Evolutionary conservation across 1,140 invertebrate species (phyloP).

Genomic region (Solenopsis fugax): DNA sequence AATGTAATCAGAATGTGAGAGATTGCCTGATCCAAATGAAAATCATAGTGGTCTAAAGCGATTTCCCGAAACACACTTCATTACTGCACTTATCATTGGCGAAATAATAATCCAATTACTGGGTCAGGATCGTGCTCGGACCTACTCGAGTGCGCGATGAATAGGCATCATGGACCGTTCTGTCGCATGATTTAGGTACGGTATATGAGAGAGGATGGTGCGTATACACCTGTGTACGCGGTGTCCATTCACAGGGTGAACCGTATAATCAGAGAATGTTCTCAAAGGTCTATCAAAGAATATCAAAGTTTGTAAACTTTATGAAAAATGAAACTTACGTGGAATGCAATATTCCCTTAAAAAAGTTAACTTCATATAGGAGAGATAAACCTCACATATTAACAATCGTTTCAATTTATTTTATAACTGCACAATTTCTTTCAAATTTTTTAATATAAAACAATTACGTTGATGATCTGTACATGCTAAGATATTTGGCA

Average conservation of each 20-base stretch:
- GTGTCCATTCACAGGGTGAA: slow-evolving; percentile 58
- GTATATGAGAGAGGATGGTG: slow-evolving; percentile 33
- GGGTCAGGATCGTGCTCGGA: slow-evolving; percentile 67
- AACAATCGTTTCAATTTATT: background rate
- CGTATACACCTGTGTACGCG: slow-evolving; percentile 48
- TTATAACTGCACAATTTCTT: background rate
- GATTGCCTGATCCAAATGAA: slow-evolving; percentile 17
- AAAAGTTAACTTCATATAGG: background rate
- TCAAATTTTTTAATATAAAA: background rate
- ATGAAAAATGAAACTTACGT: background rate
- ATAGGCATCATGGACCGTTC: slow-evolving; percentile 67
- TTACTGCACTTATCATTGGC: slow-evolving; percentile 53
- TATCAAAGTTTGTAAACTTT: background rate
- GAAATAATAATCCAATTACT: slow-evolving; percentile 72
- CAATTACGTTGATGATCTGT: background rate
- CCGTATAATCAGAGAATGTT: slow-evolving; percentile 17
- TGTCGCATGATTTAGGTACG: slow-evolving; percentile 68
- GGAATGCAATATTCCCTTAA: background rate
- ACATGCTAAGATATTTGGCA: background rate
- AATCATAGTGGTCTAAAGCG: slow-evolving; percentile 13
- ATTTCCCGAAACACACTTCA: slow-evolving; percentile 53
- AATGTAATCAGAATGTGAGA: background rate
- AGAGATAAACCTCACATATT: background rate
- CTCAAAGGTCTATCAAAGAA: background rate
- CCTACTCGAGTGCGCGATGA: slow-evolving; percentile 67